phyloP scores from a whole-genome alignment of 2,888 invertebrate genomes.

The Pollenia griseotomentosa region DNA sequence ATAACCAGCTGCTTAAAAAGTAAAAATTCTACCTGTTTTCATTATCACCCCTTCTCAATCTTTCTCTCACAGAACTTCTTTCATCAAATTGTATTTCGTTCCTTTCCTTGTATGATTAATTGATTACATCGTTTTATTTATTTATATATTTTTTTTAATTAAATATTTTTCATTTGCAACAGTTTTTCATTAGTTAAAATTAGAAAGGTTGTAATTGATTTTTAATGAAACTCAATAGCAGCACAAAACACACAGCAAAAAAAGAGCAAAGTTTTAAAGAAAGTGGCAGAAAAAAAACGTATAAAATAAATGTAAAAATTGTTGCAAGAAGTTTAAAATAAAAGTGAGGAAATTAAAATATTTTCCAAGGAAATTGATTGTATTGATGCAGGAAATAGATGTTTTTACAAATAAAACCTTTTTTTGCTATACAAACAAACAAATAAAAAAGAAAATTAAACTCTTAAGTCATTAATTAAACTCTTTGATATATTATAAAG shows the following conservation, averaged over 20 bases:
- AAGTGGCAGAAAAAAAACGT: background rate
- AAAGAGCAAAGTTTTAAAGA: slow-evolving; percentile 1
- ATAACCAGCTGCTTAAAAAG: too few relatives aligned
- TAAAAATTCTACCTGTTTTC: background rate
- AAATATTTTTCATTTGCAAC: slow-evolving; percentile 52
- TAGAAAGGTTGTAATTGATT: slow-evolving; percentile 57
- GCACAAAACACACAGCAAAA: background rate
- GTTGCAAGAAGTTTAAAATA: background rate
- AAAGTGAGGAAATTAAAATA: slow-evolving; percentile 51
- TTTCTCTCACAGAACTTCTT: background rate
- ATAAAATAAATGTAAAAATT: background rate
- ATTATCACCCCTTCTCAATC: background rate
- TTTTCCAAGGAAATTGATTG: slow-evolving; percentile 57
- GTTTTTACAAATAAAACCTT: background rate
- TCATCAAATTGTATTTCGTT: background rate
- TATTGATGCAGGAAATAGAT: slow-evolving; percentile 37
- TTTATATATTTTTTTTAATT: slow-evolving; percentile 40
- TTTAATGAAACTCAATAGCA: slow-evolving; percentile 44
- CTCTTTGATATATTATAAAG: background rate
- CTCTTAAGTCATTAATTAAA: background rate
- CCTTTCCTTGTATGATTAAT: slow-evolving; percentile 26
- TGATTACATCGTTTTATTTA: slow-evolving; percentile 19
- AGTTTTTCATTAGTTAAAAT: slow-evolving; percentile 60
- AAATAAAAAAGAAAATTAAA: background rate
- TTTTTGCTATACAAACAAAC: background rate